Evolutionary conservation across 2,113 vertebrate genomes (phyloP).

Genomic region (Campylomormyrus numenius): DNA sequence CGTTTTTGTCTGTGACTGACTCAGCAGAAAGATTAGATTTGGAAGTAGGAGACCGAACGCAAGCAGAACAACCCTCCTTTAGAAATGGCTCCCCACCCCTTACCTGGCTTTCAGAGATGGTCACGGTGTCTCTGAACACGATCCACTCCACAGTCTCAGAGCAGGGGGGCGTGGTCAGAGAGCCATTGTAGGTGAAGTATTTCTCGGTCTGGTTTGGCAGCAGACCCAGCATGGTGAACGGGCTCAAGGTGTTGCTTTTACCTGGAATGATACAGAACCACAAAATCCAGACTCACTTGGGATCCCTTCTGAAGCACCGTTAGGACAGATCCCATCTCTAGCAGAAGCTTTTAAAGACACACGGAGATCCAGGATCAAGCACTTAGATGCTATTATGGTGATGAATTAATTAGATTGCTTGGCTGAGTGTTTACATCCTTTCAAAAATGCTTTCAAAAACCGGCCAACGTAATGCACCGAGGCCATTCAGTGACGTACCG

Average conservation of each 20-base stretch:
- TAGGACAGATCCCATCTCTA: not conserved
- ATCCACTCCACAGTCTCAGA: slow-evolving; percentile 88
- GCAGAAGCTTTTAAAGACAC: not conserved
- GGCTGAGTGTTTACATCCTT: not conserved
- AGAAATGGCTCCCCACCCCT: slow-evolving; percentile 6
- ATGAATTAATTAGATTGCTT: not conserved
- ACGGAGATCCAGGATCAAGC: not conserved
- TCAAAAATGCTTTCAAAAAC: slow-evolving; percentile 2
- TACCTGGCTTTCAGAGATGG: slow-evolving; percentile 90
- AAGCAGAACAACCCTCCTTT: not conserved
- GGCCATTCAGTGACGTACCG: slow-evolving; percentile 60
- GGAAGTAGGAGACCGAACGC: not conserved
- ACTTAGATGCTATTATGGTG: not conserved
- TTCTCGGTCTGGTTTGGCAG: slow-evolving; percentile 83
- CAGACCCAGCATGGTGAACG: slow-evolving; percentile 72
- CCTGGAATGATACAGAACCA: slow-evolving; percentile 51
- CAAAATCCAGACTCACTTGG: not conserved
- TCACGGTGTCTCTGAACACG: slow-evolving; percentile 81
- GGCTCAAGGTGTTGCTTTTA: slow-evolving; percentile 72
- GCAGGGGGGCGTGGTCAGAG: slow-evolving; percentile 83
- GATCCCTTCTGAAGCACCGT: not conserved
- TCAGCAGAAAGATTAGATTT: not conserved
- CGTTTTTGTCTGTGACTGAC: not conserved
- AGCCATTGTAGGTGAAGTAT: slow-evolving; percentile 93
- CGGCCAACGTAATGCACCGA: not conserved